Conservation (phyloP, 2,113 vertebrate species). For the Odontesthes bonariensis region DNA sequence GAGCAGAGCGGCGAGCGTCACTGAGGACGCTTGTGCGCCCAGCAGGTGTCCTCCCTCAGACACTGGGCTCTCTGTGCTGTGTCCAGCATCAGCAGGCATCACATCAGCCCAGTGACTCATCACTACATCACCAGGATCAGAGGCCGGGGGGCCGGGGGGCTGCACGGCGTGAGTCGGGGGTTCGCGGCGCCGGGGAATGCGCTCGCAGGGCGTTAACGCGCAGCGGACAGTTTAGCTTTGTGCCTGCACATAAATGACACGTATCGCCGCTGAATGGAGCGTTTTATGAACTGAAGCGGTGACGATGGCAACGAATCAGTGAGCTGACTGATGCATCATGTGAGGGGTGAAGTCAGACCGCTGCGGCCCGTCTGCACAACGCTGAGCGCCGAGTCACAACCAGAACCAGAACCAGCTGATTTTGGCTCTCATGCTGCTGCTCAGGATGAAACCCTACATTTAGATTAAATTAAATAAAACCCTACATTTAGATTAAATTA, state of each 20-base stretch:
- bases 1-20: slow-evolving; percentile 26
- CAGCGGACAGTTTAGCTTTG: slow-evolving; percentile 49
- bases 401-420: neutral
- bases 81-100: slow-evolving; percentile 75
- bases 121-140: slow-evolving; percentile 18
- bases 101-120: slow-evolving; percentile 68
- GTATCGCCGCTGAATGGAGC: slow-evolving; percentile 41
- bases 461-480: no score
- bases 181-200: slow-evolving; percentile 15
- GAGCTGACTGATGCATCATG: slow-evolving; percentile 32
- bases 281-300: neutral
- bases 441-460: no score
- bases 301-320: slow-evolving; percentile 20
- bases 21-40: slow-evolving; percentile 68
- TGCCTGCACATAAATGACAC: slow-evolving; percentile 43
- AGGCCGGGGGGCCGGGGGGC: neutral
- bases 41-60: slow-evolving; percentile 77
- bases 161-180: slow-evolving; percentile 16
- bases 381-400: slow-evolving; percentile 16
- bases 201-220: slow-evolving; percentile 19
- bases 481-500: no score
- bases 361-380: neutral
- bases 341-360: slow-evolving; percentile 35
- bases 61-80: slow-evolving; percentile 76
- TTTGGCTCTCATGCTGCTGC: no score